Percentiles rank a stretch among this genome's conserved stretches.
Conservation (phyloP, 2,113 vertebrate species). For the Mugil cephalus region DNA sequence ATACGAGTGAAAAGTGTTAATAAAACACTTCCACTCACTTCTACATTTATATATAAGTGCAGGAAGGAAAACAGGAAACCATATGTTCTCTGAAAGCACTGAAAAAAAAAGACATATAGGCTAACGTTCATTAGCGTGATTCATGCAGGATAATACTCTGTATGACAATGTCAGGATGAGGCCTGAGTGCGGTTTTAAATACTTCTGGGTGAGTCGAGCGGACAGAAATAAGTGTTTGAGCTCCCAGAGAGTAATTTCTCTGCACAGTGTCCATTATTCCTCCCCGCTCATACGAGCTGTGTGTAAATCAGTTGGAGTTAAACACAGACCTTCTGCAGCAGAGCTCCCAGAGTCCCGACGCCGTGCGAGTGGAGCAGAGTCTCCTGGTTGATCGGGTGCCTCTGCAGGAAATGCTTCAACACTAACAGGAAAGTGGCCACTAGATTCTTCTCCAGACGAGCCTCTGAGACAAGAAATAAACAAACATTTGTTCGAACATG, state of each 20-base stretch:
- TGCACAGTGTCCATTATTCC: too few species aligned
- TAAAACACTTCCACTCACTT: too few species aligned
- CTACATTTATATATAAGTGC: background rate
- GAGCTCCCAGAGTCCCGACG: slow-evolving; percentile 88
- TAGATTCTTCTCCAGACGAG: slow-evolving; percentile 94
- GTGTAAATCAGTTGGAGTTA: background rate
- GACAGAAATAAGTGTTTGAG: too few species aligned
- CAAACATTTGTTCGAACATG: background rate
- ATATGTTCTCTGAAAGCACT: background rate
- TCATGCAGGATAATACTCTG: background rate
- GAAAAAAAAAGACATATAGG: background rate
- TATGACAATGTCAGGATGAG: too few species aligned
- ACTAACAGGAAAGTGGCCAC: slow-evolving; percentile 94
- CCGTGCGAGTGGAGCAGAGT: slow-evolving; percentile 91
- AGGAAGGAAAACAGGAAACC: background rate
- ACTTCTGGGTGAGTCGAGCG: too few species aligned
- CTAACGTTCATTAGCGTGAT: background rate
- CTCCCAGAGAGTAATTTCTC: too few species aligned
- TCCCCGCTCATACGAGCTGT: too few species aligned
- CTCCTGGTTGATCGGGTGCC: slow-evolving; percentile 95
- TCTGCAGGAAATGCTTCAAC: slow-evolving; percentile 95
- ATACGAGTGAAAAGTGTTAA: too few species aligned
- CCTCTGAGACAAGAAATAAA: slow-evolving; percentile 83
- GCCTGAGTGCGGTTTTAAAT: too few species aligned
- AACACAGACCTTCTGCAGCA: slow-evolving; percentile 91